phyloP scores from a whole-genome alignment of 2,797 vertebrate genomes.

The Falco biarmicus region DNA sequence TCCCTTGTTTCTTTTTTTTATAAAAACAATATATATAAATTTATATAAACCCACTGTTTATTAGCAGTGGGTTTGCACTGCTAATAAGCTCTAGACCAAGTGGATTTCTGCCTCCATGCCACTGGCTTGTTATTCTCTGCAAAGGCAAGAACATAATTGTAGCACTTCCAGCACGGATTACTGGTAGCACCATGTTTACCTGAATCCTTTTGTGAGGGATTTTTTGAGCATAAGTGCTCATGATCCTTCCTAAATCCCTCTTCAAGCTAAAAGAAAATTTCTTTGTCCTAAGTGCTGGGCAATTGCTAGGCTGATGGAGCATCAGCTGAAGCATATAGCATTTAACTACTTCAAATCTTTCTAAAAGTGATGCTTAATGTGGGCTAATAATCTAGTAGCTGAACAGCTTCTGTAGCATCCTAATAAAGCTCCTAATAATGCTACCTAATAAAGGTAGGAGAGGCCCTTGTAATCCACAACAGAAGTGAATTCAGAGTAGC shows the following conservation, averaged over 20 bases:
- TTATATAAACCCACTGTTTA: too few relatives aligned
- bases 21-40: too few relatives aligned
- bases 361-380: not conserved
- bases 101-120: rapidly evolving
- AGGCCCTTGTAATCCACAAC: not conserved
- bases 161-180: not conserved
- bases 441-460: not conserved
- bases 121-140: not conserved
- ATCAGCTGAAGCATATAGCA: not conserved
- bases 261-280: not conserved
- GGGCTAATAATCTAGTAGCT: not conserved
- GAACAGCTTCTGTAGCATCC: not conserved
- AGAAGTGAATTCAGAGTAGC: not conserved
- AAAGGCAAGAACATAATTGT: not conserved
- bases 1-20: not conserved
- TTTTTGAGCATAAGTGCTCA: not conserved
- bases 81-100: not conserved
- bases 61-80: not conserved
- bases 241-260: not conserved
- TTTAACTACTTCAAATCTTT: not conserved
- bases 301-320: not conserved
- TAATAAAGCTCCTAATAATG: not conserved
- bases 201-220: not conserved
- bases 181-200: rapidly evolving
- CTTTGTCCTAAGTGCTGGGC: not conserved